Evolutionary conservation across 2,888 invertebrate species (phyloP), one percentile per base, ranked within the genome.

Genomic region (Plebejus anna): DNA sequence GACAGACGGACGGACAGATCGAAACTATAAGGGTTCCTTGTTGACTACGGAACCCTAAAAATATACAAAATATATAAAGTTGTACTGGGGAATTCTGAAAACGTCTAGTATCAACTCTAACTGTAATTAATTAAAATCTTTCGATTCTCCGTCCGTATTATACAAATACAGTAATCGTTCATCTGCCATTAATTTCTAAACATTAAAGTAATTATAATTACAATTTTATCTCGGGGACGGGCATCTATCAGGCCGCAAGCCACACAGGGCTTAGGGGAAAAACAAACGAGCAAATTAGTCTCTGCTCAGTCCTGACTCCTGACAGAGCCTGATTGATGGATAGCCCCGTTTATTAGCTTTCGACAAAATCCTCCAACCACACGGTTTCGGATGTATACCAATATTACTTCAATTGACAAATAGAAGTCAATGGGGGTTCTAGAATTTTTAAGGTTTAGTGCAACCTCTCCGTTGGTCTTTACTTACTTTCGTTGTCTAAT

Each of bases 251-350:
- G 81, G 59, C 77, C 78, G 76, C 75, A 83, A 88, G 88, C 88
- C 89, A 85, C 82, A 82, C 80, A 81, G 82, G 86, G 90, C 88
- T 92, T 89, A 89, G 87, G 84, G 87, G 87, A 88, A 86, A 90
- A 92, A 93, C 92, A 92, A 93, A 92, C 90, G 91, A 88, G 90
- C 89, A 90, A 92, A 92, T 93, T 92, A 93, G 91, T 87, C 88
- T 83, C 82, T 83, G 87, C 86, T 84, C 85, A 82, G 83, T 83
- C 84, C 85, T 82, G 90, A 89, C 91, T 83, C 84, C 85, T 82
- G 90, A 89, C 91, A 89, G 89, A 90, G 87, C 90, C 89, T 92
- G 93, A 93, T 92, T 92, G 94, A 93, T 93, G 86, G 91, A 92
- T 90, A 88, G 85, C 83, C 42, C n/a, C 51, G 72, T 76, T 76